These are phyloP conservation scores for Phylloscopus trochiloides DNA, from an alignment of 2,113 vertebrate species.

Conservation along the genomic window DNA sequence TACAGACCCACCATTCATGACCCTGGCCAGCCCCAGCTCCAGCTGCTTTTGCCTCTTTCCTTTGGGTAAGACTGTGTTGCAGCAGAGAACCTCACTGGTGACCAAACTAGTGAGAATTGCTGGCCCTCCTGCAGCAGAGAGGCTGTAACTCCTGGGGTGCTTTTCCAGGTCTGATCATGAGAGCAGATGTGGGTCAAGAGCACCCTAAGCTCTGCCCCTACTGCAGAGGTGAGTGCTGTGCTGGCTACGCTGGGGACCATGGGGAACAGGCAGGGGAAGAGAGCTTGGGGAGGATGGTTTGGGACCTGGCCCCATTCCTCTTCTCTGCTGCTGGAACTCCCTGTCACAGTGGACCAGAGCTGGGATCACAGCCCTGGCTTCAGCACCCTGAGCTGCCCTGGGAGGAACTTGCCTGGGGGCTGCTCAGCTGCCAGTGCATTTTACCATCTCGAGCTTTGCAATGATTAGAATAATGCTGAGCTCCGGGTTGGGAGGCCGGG, in stretches of 20 bases:
- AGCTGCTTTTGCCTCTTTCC: neutral
- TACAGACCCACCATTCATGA: accelerated
- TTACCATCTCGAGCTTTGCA: accelerated
- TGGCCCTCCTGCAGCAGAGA: neutral
- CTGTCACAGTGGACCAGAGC: neutral
- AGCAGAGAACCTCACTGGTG: neutral
- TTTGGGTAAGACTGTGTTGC: too few species aligned
- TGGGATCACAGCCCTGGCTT: neutral
- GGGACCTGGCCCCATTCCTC: neutral
- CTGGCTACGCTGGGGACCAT: neutral
- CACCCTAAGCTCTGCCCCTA: neutral
- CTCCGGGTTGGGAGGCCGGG: neutral
- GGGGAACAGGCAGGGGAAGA: neutral
- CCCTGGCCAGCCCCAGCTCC: neutral
- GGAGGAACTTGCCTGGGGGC: neutral
- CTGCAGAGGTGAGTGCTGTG: neutral
- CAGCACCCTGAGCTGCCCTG: neutral
- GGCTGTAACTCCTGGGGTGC: neutral
- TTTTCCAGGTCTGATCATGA: neutral
- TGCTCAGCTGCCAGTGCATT: neutral
- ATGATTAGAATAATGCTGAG: neutral
- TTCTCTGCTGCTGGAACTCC: neutral
- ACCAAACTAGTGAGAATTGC: neutral
- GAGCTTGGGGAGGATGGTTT: neutral
- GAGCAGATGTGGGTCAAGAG: neutral